Evolutionary conservation across 2,113 vertebrate genomes (phyloP), one percentile per base, ranked within the genome.

Genomic region (Alces alces): DNA sequence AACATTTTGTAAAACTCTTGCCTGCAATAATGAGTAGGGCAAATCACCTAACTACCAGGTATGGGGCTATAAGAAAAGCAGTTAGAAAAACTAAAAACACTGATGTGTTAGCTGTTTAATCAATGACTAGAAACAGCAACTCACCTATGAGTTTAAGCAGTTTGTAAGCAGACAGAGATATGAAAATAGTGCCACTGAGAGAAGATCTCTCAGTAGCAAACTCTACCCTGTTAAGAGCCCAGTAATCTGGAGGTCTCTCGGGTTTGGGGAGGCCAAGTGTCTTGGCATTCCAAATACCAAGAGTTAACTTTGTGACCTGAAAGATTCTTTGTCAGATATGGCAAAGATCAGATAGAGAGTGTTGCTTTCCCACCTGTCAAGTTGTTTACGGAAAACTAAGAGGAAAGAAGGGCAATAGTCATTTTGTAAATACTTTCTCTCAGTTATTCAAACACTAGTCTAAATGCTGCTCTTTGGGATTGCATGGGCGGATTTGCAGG

Each of bases 351-450:
- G 7, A 45, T 52, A 45, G n/a, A 84, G 6, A 52, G n/a, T 78
- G 28, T 27, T 95, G 33, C 80, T 87, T 95, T 95, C 55, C 54
- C 17, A 93, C 25, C 33, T n/a, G 30, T 78, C 47, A 86, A 83
- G 58, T 47, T 96, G 13, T 39, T 73, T 76, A 88, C 4, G 27
- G 25, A 85, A 95, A 39, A 91, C 33, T 47, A 89, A 88, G n/a
- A 57, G 64, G 50, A 96, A 89, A 27, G 27, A 13, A 92, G 27
- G 30, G 9, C 36, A 94, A 76, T 14, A 93, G 27, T 19, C 45
- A 93, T 92, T 96, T 79, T 89, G 23, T 30, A 95, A 91, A 66
- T 90, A 96, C 8, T 47, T 93, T 95, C 25, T 83, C 23, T 84
- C 12, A 79, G 12, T 64, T 83, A 96, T 30, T 76, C 79, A 84